A percentile compares a stretch with the other conserved stretches of the same genome.
phyloP scores from a whole-genome alignment of 1,140 invertebrate species.

The Drosophila suzukii region DNA sequence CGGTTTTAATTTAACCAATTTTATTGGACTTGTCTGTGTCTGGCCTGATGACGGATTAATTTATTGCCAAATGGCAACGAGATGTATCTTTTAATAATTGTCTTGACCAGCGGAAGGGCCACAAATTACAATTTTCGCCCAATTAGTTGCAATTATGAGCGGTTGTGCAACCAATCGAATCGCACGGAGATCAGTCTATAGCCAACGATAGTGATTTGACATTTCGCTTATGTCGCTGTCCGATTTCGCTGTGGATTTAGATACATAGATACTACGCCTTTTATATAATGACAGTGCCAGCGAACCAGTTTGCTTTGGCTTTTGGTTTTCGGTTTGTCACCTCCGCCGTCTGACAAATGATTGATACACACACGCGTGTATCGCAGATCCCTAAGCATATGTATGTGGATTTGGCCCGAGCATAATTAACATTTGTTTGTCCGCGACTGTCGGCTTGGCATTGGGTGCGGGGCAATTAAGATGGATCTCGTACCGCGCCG shows the following conservation, averaged over 20 bases:
- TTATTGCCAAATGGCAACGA: conserved; percentile 46
- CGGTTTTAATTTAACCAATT: conserved; percentile 61
- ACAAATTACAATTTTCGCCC: conserved; percentile 56
- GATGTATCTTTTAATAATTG: conserved; percentile 19
- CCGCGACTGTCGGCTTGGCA: conserved; percentile 37
- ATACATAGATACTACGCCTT: conserved; percentile 53
- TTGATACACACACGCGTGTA: conserved; percentile 55
- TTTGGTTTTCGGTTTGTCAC: conserved; percentile 53
- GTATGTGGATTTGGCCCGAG: conserved; percentile 42
- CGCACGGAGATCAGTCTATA: conserved; percentile 14
- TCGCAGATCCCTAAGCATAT: conserved; percentile 26
- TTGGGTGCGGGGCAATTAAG: conserved; percentile 61
- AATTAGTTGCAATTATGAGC: conserved; percentile 74
- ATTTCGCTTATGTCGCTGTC: conserved; percentile 59
- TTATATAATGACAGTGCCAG: conserved; percentile 59
- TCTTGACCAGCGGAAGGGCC: conserved; percentile 47
- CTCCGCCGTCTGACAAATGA: conserved; percentile 55
- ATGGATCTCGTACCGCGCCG: conserved; percentile 23
- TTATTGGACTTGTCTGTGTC: conserved; percentile 45
- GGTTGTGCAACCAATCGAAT: conserved; percentile 35
- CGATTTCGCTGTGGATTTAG: conserved; percentile 41
- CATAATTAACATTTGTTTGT: conserved; percentile 64
- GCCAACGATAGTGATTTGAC: conserved; percentile 57
- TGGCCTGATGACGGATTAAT: conserved; percentile 30
- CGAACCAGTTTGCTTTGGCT: conserved; percentile 60